Conservation (phyloP, 2,797 vertebrate genomes). For the Danio jaintianensis region DNA sequence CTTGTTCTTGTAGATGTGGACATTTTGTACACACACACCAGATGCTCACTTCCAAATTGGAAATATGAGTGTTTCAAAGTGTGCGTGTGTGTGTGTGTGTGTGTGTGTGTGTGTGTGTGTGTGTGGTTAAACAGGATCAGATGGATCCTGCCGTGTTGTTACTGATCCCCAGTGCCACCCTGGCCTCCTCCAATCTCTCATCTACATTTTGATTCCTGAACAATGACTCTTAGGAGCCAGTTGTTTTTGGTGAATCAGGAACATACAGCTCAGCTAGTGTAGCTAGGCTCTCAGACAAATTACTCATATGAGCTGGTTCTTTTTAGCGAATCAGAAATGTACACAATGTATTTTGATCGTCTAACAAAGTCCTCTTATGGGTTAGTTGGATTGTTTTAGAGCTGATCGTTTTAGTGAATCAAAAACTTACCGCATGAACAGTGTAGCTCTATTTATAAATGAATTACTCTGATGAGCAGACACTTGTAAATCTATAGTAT, state of each 20-base stretch:
- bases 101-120: conserved; percentile 25
- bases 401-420: too few relatives aligned
- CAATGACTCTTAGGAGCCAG: not conserved
- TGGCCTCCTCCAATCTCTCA: conserved; percentile 57
- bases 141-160: conserved; percentile 48
- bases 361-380: not conserved
- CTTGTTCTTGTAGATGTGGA: not conserved
- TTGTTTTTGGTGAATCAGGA: conserved; percentile 1
- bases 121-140: conserved; percentile 53
- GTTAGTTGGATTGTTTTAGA: too few relatives aligned
- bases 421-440: fast-evolving
- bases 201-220: conserved; percentile 26
- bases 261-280: not conserved
- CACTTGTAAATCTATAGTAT: not conserved
- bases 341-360: not conserved
- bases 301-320: not conserved
- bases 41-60: conserved; percentile 30
- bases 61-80: conserved; percentile 6
- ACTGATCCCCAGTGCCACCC: conserved; percentile 64
- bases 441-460: not conserved
- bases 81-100: conserved; percentile 18
- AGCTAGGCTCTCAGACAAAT: not conserved
- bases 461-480: not conserved
- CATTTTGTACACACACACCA: conserved; percentile 18
- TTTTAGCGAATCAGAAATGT: not conserved